Conservation (phyloP, 2,888 invertebrate genomes). For the Drosophila atroscutellata region DNA sequence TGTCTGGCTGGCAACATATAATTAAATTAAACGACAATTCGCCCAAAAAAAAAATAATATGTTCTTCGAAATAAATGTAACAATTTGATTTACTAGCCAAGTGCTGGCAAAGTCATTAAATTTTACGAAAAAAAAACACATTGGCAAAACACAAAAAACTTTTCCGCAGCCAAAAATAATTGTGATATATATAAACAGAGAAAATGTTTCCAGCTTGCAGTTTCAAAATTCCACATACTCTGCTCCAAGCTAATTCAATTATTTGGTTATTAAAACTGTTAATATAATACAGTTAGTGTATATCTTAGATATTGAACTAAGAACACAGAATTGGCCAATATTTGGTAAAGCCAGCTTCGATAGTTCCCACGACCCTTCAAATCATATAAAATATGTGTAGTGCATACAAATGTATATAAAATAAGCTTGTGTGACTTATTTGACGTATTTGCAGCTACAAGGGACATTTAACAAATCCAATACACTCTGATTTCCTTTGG, state of each 20-base stretch:
- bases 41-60: conserved; percentile 5
- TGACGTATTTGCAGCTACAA: not conserved
- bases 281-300: not conserved
- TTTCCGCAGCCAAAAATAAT: conserved; percentile 53
- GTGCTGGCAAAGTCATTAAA: conserved; percentile 72
- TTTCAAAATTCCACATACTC: not conserved
- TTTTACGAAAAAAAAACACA: conserved; percentile 45
- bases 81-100: conserved; percentile 70
- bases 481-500: not conserved
- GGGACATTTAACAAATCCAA: not conserved
- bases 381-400: not conserved
- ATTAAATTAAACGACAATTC: conserved; percentile 66
- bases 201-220: conserved; percentile 9
- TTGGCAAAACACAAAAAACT: conserved; percentile 36
- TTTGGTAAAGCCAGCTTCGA: not conserved
- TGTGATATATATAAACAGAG: conserved; percentile 44
- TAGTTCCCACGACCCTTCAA: not conserved
- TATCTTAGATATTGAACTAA: not conserved
- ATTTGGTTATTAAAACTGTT: not conserved
- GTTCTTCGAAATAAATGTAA: conserved; percentile 40
- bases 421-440: not conserved
- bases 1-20: conserved; percentile 36
- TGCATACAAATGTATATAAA: not conserved
- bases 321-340: not conserved
- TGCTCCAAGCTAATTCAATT: not conserved